Conservation (phyloP, 2,113 vertebrate genomes). For the Pseudorectes ferrugineus region DNA sequence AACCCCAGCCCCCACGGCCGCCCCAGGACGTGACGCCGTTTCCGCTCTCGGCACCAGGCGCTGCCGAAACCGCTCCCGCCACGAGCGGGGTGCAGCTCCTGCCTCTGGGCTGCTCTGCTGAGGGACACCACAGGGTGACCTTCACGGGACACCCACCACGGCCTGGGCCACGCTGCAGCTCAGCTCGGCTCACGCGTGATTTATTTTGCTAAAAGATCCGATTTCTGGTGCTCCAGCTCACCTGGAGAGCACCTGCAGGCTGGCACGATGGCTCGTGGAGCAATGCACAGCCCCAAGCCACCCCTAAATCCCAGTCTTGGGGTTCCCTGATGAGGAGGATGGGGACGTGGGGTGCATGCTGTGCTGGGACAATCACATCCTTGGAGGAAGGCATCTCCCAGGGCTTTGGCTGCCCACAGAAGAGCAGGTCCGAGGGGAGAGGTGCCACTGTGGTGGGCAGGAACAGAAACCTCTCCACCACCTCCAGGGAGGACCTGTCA, state of each 20-base stretch:
- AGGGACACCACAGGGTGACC: not conserved
- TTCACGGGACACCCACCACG: not conserved
- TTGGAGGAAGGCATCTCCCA: not conserved
- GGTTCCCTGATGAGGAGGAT: not conserved
- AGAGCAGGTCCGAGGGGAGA: not conserved
- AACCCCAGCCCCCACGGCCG: not conserved
- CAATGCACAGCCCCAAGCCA: not conserved
- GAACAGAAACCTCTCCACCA: not conserved
- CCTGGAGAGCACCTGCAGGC: not conserved
- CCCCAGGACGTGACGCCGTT: not conserved
- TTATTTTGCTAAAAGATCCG: not conserved
- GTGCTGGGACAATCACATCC: not conserved
- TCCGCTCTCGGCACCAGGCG: not conserved
- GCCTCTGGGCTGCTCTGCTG: not conserved
- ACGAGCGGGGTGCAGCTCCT: not conserved
- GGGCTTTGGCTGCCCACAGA: not conserved
- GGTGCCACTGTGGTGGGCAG: not conserved
- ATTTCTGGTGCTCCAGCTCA: not conserved
- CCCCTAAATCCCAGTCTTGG: not conserved
- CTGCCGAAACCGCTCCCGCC: not conserved
- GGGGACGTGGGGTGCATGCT: not conserved
- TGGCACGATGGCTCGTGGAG: accelerated
- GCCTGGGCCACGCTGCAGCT: not conserved
- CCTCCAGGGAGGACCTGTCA: not conserved
- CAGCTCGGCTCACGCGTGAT: accelerated